Evolutionary conservation across 1,140 invertebrate genomes (phyloP).

Genomic region (Neelides sp.): DNA sequence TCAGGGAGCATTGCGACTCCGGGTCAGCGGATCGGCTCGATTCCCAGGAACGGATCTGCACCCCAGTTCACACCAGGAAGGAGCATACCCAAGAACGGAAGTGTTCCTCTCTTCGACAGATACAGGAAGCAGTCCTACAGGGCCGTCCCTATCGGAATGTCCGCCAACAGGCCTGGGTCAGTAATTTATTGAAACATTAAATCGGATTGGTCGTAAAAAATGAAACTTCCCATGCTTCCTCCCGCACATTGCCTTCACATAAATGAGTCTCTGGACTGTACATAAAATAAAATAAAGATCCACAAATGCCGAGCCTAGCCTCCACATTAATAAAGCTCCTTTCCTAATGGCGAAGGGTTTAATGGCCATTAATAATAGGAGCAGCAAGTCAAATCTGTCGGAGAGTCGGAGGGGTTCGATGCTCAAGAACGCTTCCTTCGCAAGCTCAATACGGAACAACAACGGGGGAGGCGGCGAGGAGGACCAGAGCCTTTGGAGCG

Average conservation of each 20-base stretch:
- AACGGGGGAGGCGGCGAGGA: constrained; percentile 26
- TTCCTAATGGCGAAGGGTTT: too few species aligned
- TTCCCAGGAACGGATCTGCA: constrained; percentile 31
- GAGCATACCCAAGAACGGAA: constrained; percentile 65
- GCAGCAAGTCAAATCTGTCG: constrained; percentile 26
- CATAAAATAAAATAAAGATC: too few species aligned
- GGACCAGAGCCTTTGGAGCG: constrained; percentile 25
- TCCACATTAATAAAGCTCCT: too few species aligned
- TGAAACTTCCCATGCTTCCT: too few species aligned
- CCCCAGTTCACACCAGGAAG: constrained; percentile 25
- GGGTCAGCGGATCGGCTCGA: constrained; percentile 10
- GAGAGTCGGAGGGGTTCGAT: constrained; percentile 20
- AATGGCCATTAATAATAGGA: too few species aligned
- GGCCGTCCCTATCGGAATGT: constrained; percentile 26
- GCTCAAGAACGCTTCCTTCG: constrained; percentile 12
- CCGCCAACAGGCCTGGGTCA: too few species aligned
- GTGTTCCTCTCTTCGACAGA: constrained; percentile 73
- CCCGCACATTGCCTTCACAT: too few species aligned
- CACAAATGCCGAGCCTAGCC: too few species aligned
- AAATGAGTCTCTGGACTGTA: too few species aligned
- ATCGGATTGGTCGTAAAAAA: too few species aligned
- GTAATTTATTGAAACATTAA: too few species aligned
- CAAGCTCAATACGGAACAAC: constrained; percentile 13
- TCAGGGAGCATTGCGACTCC: constrained; percentile 14
- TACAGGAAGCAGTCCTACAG: constrained; percentile 34